Evolutionary conservation across 2,797 vertebrate species (phyloP), one percentile per base, ranked within the genome.

Genomic region (Amblyraja radiata): DNA sequence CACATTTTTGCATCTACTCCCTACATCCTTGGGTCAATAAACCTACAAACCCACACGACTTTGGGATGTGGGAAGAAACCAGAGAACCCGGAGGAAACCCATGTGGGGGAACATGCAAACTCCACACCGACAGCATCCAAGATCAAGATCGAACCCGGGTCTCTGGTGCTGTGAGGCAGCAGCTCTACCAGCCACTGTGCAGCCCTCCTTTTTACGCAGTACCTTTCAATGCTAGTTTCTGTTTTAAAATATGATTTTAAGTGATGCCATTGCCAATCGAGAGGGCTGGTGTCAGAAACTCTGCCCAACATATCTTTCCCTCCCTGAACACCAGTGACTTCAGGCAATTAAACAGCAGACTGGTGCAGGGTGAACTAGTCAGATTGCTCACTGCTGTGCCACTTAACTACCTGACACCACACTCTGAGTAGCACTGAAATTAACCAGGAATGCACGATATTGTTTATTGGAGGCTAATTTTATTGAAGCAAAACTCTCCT

Each of bases 391-490:
- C 68, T 13, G 39, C 63, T 68, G 61, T 86, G 83, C 54, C 28
- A 63, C 14, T 73, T 36, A 36, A 39, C 18, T 8, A 10, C 32
- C 32, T 46, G 32, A 73, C 32, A n/a, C 1, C 46, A 18, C 36
- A 88, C 76, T 25, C 76, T 25, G 16, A 13, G 14, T 6, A 58
- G 16, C 21, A 73, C 7, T 91, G 68, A 91, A 13, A 11, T 91
- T 25, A 91, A n/a, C 39, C 71, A 92, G 71, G 39, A 16, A 23
- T 28, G 39, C 28, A 28, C 28, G 21, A 90, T 68, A 68, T 68
- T 90, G 63, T 90, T 91, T 91, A 91, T 28, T 46, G 90, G 23
- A 39, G 1, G 25, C 73, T 76, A 76, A 92, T 58, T 92, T 92
- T 39, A 92, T 74, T 54, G 76, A 92, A 92, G 39, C 11, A n/a